Base-by-base conservation (phyloP, 2,888 invertebrate species). In the Drosophila neutralis region DNA sequence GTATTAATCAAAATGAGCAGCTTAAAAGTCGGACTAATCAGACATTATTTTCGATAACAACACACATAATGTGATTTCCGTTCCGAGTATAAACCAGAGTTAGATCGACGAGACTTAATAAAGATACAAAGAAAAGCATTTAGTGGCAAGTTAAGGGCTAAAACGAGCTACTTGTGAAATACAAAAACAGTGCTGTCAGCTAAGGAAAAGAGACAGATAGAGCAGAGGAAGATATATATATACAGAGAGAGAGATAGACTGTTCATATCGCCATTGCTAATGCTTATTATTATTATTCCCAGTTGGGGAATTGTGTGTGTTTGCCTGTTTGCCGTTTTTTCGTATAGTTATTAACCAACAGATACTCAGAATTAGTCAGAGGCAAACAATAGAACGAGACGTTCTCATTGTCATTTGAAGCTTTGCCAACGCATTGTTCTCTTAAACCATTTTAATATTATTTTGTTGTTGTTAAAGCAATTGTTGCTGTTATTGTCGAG, bases 381-480 rank as follows among this genome's bases (percentile, higher is more conserved):
- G 54, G 48, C 66, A 69, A 67, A 73, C 78, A 79, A 79, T 79
- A 70, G 72, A 65, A 60, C 68, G 42, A 68, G 18, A 63, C 70
- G 69, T 69, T 73, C 57, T 51, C 73, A 77, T 72, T 76, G 76
- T 76, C 77, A 77, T 68, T 73, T 64, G 60, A 76, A 62, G 82
- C 82, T 78, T 76, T 69, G 75, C 53, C 73, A 86, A 79, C 81
- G 83, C 78, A 72, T 86, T 79, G 82, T 86, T 83, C 61, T 27
- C 45, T 62, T 45, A 24, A 59, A 53, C 54, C 29, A 64, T 60
- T 60, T 56, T 10, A 40, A 62, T 57, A 48, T 60, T 24, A 60
- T 53, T 52, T 72, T 56, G 59, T 36, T 61, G 15, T 38, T 18
- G 10, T 29, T 10, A 21, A 29, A 33, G 21, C 36, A 58, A 31